These are phyloP conservation scores for Etheostoma spectabile DNA, from an alignment of 2,113 vertebrate genomes.

Conservation along the genomic window DNA sequence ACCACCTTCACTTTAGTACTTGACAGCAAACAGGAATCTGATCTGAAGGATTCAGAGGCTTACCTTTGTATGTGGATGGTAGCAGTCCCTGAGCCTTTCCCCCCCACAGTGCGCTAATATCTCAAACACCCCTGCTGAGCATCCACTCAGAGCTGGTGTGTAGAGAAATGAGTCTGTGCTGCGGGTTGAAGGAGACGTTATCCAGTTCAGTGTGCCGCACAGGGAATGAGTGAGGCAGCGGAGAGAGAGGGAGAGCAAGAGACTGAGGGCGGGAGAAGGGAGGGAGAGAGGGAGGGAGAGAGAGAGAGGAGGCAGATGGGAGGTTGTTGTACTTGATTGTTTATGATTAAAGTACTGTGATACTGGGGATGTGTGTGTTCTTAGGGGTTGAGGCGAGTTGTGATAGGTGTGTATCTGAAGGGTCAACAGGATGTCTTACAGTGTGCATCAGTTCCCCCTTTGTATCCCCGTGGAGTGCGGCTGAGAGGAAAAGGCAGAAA, in stretches of 20 bases:
- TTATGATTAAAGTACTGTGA: slow-evolving; percentile 62
- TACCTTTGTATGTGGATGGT: slow-evolving; percentile 76
- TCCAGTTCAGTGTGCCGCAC: slow-evolving; percentile 72
- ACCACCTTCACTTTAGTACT: slow-evolving; percentile 41
- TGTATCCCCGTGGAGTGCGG: slow-evolving; percentile 35
- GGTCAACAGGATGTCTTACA: slow-evolving; percentile 41
- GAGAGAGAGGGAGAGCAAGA: slow-evolving; percentile 57
- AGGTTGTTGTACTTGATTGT: slow-evolving; percentile 73
- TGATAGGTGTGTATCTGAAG: slow-evolving; percentile 17
- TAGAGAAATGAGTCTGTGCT: slow-evolving; percentile 83
- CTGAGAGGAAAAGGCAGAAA: slow-evolving; percentile 28
- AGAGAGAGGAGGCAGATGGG: slow-evolving; percentile 48
- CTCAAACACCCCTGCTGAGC: slow-evolving; percentile 87
- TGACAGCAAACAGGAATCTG: slow-evolving; percentile 18
- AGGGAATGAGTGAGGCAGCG: slow-evolving; percentile 73
- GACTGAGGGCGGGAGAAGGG: slow-evolving; percentile 24
- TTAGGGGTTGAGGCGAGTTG: slow-evolving; percentile 4
- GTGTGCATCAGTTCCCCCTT: slow-evolving; percentile 19
- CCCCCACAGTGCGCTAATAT: slow-evolving; percentile 81
- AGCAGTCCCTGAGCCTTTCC: slow-evolving; percentile 69
- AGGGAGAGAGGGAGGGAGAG: background rate
- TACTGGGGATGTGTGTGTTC: slow-evolving; percentile 27
- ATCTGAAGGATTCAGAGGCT: slow-evolving; percentile 44
- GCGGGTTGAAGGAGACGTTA: slow-evolving; percentile 75
- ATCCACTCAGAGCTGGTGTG: slow-evolving; percentile 87